These are phyloP conservation scores for Nomada lathburiana DNA, from an alignment of 2,888 invertebrate species.

Conservation along the genomic window DNA sequence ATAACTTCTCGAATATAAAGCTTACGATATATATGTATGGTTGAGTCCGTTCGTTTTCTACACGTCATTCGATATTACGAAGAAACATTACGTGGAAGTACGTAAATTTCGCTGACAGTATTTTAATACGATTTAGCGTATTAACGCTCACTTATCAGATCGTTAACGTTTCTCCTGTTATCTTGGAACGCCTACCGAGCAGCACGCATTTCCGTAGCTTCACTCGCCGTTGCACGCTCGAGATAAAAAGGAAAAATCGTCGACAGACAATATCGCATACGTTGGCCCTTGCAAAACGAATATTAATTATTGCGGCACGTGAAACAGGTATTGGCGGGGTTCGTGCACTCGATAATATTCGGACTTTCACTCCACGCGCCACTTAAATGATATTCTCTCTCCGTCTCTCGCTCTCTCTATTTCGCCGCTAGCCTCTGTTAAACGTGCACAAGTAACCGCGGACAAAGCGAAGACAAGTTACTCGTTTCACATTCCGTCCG, in stretches of 20 bases:
- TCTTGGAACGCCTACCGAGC: background rate
- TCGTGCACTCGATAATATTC: constrained; percentile 68
- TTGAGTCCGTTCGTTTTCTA: too few relatives aligned
- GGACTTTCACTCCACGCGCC: constrained; percentile 77
- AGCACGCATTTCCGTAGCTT: constrained; percentile 1
- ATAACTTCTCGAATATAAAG: too few relatives aligned
- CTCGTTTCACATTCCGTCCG: constrained; percentile 51
- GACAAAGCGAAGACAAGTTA: constrained; percentile 50
- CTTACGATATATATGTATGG: too few relatives aligned
- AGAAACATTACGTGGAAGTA: too few relatives aligned
- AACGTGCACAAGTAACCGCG: constrained; percentile 55
- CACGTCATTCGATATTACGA: too few relatives aligned
- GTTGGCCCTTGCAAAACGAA: constrained; percentile 53
- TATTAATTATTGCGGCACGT: constrained; percentile 65
- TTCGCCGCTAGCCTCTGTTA: constrained; percentile 14
- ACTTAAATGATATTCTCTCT: constrained; percentile 70
- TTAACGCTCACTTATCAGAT: constrained; percentile 12
- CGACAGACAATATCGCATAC: constrained; percentile 29
- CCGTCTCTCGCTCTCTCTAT: constrained; percentile 12
- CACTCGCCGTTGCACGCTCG: background rate
- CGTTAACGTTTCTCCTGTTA: constrained; percentile 20
- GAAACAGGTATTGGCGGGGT: constrained; percentile 68
- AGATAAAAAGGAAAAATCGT: background rate
- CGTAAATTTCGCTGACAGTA: background rate
- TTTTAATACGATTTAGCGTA: constrained; percentile 30